Base-by-base conservation (phyloP, 2,113 vertebrate genomes). In the Eleginops maclovinus region DNA sequence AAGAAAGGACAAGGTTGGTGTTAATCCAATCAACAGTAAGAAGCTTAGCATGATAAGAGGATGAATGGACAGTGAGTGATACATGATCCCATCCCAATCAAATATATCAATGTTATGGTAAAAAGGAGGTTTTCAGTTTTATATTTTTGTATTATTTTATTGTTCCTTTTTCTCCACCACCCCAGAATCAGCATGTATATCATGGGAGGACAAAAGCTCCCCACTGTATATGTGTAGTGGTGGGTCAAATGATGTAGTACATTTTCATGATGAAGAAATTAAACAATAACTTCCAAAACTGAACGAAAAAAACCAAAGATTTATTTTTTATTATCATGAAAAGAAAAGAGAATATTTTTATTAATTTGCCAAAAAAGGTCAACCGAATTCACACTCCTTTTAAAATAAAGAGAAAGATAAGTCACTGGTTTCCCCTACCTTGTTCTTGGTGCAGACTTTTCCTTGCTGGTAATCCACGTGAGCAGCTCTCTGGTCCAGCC, bases 401-500 rank as follows among this genome's bases (percentile, higher is more conserved):
- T 10, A 74, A 73, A 14, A 19, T 6, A 65, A 16, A 82, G 9
- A 28, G 56, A 40, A 55, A 19, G 14, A 21, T 15, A 0, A 9
- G 36, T 2, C 4, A 22, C 4, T 16, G 9, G 13, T 44, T 22
- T 9, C 1, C 43, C 1, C n/a, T 89, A 98, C 97, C 97, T 98
- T 97, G 82, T 95, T 98, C 79, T 77, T 85, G 79, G 75, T 26
- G 75, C 97, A 99, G 60, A 91, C 94, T 56, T 83, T 94, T 51
- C 96, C 95, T 86, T 97, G 96, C 70, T 96, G 92, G 11, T 99
- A 99, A 60, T 95, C 96, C 0, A 72, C 72, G 79, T 97, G 96
- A 7, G 92, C 79, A 0, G 95, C 96, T 67, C 97, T 93, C 84
- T 98, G 98, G 92, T 99, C 97, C 81, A 99, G 92, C 76, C 97